Evolutionary conservation across 35 echinoderm and acorn worm genomes (phyloP), one percentile per base, ranked within the genome.

Genomic region (Lytechinus variegatus): DNA sequence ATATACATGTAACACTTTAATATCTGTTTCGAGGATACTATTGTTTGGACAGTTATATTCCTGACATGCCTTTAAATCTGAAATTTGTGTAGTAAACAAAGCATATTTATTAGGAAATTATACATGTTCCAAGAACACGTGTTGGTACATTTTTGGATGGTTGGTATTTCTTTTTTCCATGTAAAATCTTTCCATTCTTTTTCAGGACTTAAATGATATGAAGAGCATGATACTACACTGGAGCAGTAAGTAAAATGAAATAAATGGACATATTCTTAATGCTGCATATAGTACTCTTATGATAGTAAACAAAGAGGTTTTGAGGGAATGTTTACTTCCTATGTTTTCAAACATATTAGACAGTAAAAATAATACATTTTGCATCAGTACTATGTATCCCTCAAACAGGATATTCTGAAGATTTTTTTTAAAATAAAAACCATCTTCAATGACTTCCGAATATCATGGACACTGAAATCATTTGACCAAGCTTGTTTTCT

Each of bases 151-250:
- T 90, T 54, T 52, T 13, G 52, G 11, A 90, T 90, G 4, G 33
- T 90, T 54, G 11, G 33, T 9, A 90, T 44, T 9, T 27, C 4
- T n/a, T 33, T 44, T 55, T 12, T 14, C 94, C 1, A 91, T 87
- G 33, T 44, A 44, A 44, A 44, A 44, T 44, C 33, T 44, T 27
- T 10, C 11, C 89, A 29, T 86, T 28, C 54, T 94, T 90, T n/a
- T 91, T n/a, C 72, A 97, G 96, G 95, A 96, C 60, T 54, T 97
- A 94, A 86, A 96, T 52, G 96, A 96, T 55, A 94, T 96, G 54
- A 94, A 96, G 56, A 94, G 95, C 87, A 86, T 12, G 94, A 96
- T 89, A n/a, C n/a, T 96, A 96, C 54, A 95, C 90, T 52, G 86
- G 61, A 87, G 97, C 94, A 86, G 97, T 97, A 94, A 96, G 97